These are phyloP conservation scores for Aspidiotus destructor DNA, from an alignment of 2,888 invertebrate genomes.

Conservation along the genomic window DNA sequence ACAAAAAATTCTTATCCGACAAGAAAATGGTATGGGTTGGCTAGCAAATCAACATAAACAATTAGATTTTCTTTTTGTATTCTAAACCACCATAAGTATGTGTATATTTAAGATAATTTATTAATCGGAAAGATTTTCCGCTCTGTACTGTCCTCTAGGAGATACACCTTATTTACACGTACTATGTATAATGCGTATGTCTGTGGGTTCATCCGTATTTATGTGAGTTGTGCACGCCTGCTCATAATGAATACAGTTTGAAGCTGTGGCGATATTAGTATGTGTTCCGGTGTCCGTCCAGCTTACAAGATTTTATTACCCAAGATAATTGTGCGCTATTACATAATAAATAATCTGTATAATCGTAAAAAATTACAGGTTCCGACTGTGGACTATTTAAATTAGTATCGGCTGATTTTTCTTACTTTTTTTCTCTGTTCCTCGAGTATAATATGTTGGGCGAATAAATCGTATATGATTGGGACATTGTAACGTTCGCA, in stretches of 20 bases:
- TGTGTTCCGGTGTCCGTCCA: background rate
- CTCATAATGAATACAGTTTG: background rate
- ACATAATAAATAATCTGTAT: constrained; percentile 12
- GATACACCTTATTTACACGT: too few species aligned
- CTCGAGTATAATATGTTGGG: background rate
- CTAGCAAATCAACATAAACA: too few species aligned
- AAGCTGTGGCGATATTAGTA: background rate
- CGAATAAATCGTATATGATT: constrained; percentile 1
- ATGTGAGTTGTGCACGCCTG: background rate
- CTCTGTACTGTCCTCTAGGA: too few species aligned
- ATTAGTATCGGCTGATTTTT: constrained; percentile 9
- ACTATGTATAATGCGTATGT: too few species aligned
- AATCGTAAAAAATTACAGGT: constrained; percentile 6
- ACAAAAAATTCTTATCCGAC: too few species aligned
- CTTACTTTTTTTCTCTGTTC: background rate
- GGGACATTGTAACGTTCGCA: background rate
- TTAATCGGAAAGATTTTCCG: too few species aligned
- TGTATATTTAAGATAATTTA: too few species aligned
- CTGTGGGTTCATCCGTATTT: too few species aligned
- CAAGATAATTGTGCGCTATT: constrained; percentile 19
- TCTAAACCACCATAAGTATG: too few species aligned
- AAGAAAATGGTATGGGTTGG: too few species aligned
- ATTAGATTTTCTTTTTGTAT: too few species aligned
- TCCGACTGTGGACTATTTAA: constrained; percentile 13
- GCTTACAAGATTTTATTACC: constrained; percentile 1